Percentiles rank a stretch among this genome's conserved stretches.
These are phyloP conservation scores for Hartigia nigra DNA, from an alignment of 2,888 invertebrate genomes.

Conservation along the genomic window DNA sequence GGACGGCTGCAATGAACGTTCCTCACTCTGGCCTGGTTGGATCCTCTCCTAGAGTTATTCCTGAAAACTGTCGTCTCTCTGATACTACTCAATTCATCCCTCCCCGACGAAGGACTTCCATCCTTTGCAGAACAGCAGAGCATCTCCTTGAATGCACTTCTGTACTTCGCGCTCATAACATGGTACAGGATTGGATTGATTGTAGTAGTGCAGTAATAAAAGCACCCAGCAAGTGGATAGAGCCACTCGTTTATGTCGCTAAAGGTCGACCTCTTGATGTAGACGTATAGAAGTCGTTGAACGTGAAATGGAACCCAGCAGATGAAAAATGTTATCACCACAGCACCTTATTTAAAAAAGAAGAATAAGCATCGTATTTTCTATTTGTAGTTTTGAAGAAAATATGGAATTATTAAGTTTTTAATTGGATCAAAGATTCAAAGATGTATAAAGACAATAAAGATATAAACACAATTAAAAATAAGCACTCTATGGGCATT, in stretches of 20 bases:
- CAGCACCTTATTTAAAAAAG: constrained; percentile 77
- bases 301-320: constrained; percentile 97
- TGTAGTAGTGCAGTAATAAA: constrained; percentile 76
- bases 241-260: constrained; percentile 79
- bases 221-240: constrained; percentile 80
- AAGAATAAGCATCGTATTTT: background rate
- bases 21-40: constrained; percentile 66
- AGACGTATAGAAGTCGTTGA: constrained; percentile 85
- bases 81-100: constrained; percentile 67
- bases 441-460: too few species aligned
- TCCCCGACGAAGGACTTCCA: constrained; percentile 60
- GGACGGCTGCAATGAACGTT: constrained; percentile 49
- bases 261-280: constrained; percentile 72
- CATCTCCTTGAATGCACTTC: constrained; percentile 81
- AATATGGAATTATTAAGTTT: too few species aligned
- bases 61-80: constrained; percentile 73
- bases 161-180: constrained; percentile 81
- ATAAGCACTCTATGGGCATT: too few species aligned
- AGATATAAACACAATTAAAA: too few species aligned
- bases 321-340: constrained; percentile 91
- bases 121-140: constrained; percentile 71
- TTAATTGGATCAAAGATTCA: too few species aligned
- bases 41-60: constrained; percentile 65
- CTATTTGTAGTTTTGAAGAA: too few species aligned
- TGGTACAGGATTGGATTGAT: constrained; percentile 88